Percentiles rank a stretch among this genome's conserved stretches.
These are phyloP conservation scores for Pollicipes pollicipes DNA, from an alignment of 1,140 invertebrate genomes.

Conservation along the genomic window DNA sequence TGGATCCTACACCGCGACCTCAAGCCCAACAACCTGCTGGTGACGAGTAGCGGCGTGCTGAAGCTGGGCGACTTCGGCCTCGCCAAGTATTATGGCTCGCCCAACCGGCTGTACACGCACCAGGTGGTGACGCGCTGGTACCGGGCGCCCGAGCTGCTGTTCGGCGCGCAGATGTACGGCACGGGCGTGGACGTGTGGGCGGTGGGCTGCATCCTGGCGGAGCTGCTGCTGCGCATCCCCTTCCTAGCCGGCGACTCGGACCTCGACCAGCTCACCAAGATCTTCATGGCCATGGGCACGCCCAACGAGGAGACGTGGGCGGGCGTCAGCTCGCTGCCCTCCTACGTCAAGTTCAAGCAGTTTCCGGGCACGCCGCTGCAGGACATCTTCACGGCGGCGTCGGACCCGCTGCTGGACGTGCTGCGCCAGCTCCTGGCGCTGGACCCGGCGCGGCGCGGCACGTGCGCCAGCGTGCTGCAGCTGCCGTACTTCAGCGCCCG, in stretches of 20 bases:
- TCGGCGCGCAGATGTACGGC: slow-evolving; percentile 90
- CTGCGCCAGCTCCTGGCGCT: slow-evolving; percentile 83
- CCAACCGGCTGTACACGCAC: no score
- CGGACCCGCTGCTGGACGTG: slow-evolving; percentile 75
- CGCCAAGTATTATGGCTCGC: no score
- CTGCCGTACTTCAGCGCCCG: no score
- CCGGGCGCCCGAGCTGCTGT: no score
- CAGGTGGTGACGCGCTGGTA: no score
- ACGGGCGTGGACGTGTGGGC: slow-evolving; percentile 95
- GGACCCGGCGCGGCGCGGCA: slow-evolving; percentile 70
- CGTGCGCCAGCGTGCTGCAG: no score
- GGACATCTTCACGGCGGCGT: slow-evolving; percentile 60
- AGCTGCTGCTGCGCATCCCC: slow-evolving; percentile 40
- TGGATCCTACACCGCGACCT: slow-evolving; percentile 44
- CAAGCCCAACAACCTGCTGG: slow-evolving; percentile 97
- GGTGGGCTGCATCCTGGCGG: slow-evolving; percentile 90
- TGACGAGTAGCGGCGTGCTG: slow-evolving; percentile 84
- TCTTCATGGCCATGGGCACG: slow-evolving; percentile 89
- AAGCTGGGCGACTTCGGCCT: slow-evolving; percentile 85
- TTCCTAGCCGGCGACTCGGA: slow-evolving; percentile 68
- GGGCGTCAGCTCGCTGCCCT: no score
- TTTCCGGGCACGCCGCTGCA: slow-evolving; percentile 81
- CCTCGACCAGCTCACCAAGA: slow-evolving; percentile 85
- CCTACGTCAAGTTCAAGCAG: slow-evolving; percentile 76
- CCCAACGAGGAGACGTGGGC: slow-evolving; percentile 88